Evolutionary conservation across 2,113 vertebrate species (phyloP), one percentile per base, ranked within the genome.

Genomic region (Mesembrinibis cayennensis): DNA sequence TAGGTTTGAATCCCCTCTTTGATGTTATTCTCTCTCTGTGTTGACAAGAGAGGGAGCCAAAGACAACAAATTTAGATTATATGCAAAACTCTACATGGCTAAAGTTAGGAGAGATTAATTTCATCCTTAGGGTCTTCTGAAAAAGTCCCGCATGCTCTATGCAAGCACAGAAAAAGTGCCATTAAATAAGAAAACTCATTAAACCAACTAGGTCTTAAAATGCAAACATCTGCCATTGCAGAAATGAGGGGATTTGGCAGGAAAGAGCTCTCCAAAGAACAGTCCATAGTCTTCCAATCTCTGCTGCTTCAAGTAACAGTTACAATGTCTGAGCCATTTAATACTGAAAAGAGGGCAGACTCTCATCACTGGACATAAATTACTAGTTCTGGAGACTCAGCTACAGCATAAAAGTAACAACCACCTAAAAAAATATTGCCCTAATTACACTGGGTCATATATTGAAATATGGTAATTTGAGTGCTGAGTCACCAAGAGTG

Each of bases 401-500:
- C 45, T 56, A 53, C n/a, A 69, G 34, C 81, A 91, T 73, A 66
- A 91, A 96, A 97, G 69, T 89, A 89, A 91, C 81, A 96, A 50
- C 52, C 40, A 77, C 26, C n/a, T 90, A 27, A 77, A 95, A 94
- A 79, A 72, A 91, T 82, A 90, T 83, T 66, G 40, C 53, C 81
- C 83, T 93, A 91, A 94, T 96, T 97, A 89, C 45, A 59, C 11
- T 34, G 53, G 91, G 81, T 93, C 83, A 65, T 94, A 85, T 91
- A 87, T 63, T 27, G 66, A 91, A 95, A 82, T 82, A 93, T 17
- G 58, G 36, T 94, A 93, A 95, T 94, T 95, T 91, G 69, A 82
- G 32, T 87, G 73, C 81, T 89, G 94, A 96, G 70, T 97, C 96
- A 97, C 83, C 62, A 50, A 44, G 49, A 72, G 44, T 22, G 17